Base-by-base conservation (phyloP, 2,888 invertebrate genomes). In the Myopa testacea region DNA sequence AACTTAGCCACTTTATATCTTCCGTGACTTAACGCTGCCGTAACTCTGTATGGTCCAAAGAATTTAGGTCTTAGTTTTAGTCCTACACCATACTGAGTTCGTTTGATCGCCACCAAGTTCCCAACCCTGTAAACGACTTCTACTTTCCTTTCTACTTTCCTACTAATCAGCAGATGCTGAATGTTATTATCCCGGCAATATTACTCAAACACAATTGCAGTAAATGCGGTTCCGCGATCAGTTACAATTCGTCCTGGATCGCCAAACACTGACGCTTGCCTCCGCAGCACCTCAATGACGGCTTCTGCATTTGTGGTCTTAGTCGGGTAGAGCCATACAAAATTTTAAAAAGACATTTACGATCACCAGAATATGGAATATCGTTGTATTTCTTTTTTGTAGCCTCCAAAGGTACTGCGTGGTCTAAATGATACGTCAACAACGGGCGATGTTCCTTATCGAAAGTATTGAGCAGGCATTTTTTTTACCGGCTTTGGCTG, bases 221-320 rank as follows among this genome's bases (percentile, higher is more conserved):
- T 89, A 73, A 88, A 90, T 1, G 84, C 84, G 10, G 86, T 83
- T 8, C 88, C 88, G 50, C 86, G 78, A 77, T 90, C 89, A 0
- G 85, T 84, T 8, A 89, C 84, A 8, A 89, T 80, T 8, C 85
- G 76, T 14, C 58, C 80, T 3, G 86, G 85, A 55, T 80, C 87
- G 5, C 79, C 80, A 71, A 80, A 80, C 8, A 75, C n/a, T 0
- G 58, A 65, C 26, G 79, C 37, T 10, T 79, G 78, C 19, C 72
- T 78, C 6, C 34, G 4, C 8, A 88, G 62, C 74, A 84, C 84
- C 0, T 83, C 68, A 10, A 88, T 4, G 0, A 84, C 84, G 58
- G 88, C 86, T 40, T 82, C 81, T 3, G 82, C 76, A 0, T 82
- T 79, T 4, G 83, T 84, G 7, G 80, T 81, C 72, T 85, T 86